phyloP scores from a whole-genome alignment of 2,797 vertebrate genomes.

The Sternotherus odoratus region DNA sequence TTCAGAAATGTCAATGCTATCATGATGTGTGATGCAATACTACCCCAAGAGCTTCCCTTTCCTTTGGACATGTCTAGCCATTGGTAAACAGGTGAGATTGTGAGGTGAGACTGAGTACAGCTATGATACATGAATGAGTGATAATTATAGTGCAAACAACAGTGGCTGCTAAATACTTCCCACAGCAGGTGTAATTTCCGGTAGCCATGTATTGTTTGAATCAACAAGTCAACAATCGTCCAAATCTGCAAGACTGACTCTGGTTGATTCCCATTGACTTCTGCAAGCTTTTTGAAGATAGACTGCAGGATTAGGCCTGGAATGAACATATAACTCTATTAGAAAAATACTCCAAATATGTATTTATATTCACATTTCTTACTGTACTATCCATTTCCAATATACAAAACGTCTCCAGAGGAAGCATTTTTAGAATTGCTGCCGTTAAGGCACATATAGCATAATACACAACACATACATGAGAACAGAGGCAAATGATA shows the following conservation, averaged over 20 bases:
- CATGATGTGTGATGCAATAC: neutral
- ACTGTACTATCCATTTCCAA: neutral
- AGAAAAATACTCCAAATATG: neutral
- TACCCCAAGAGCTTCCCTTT: neutral
- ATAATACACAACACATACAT: neutral
- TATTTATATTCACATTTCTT: neutral
- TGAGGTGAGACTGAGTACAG: neutral
- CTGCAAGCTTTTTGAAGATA: neutral
- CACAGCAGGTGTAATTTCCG: neutral
- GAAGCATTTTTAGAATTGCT: neutral
- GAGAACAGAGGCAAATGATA: neutral
- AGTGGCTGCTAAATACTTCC: neutral
- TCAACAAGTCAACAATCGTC: neutral
- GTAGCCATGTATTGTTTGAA: neutral
- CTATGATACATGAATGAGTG: neutral
- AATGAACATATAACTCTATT: neutral
- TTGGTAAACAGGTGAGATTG: neutral
- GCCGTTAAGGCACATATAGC: neutral
- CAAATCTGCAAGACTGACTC: neutral
- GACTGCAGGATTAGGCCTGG: neutral
- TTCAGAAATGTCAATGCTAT: neutral
- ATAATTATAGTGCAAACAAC: accelerated
- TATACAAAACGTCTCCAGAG: neutral
- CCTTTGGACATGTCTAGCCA: neutral
- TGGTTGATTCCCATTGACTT: neutral